Conservation (phyloP, 2,113 vertebrate genomes). For the Tragelaphus imberbis region DNA sequence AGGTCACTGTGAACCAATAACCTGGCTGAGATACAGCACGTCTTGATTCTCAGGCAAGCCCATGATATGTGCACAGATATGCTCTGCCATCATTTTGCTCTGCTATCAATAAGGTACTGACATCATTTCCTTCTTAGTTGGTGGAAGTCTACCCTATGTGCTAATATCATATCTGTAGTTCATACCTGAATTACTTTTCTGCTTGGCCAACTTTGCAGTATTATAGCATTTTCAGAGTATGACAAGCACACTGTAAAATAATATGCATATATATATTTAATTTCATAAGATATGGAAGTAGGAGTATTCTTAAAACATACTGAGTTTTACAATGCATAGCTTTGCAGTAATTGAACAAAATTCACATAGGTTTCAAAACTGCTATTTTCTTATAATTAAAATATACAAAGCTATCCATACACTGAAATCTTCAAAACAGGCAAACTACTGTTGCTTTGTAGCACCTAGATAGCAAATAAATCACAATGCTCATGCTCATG, state of each 20-base stretch:
- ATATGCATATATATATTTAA: background rate
- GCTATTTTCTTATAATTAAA: background rate
- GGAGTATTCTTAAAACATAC: slow-evolving; percentile 16
- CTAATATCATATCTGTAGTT: slow-evolving; percentile 3
- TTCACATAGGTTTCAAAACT: background rate
- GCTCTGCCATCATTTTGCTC: background rate
- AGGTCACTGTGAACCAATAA: background rate
- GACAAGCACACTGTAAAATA: background rate
- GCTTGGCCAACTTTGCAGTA: background rate
- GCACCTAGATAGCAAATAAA: background rate
- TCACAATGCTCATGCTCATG: background rate
- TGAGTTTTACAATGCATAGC: background rate
- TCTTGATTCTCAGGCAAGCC: background rate
- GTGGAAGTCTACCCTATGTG: background rate
- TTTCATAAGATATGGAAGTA: background rate
- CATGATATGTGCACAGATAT: background rate
- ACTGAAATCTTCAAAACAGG: background rate
- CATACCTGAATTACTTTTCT: slow-evolving; percentile 27
- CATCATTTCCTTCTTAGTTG: background rate
- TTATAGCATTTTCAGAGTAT: slow-evolving; percentile 9
- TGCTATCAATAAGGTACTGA: slow-evolving; percentile 6
- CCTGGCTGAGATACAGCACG: background rate
- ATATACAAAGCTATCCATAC: background rate
- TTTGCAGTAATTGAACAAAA: background rate
- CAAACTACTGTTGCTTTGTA: background rate